Conservation (phyloP, 1,140 invertebrate genomes). For the Solenopsis invicta region DNA sequence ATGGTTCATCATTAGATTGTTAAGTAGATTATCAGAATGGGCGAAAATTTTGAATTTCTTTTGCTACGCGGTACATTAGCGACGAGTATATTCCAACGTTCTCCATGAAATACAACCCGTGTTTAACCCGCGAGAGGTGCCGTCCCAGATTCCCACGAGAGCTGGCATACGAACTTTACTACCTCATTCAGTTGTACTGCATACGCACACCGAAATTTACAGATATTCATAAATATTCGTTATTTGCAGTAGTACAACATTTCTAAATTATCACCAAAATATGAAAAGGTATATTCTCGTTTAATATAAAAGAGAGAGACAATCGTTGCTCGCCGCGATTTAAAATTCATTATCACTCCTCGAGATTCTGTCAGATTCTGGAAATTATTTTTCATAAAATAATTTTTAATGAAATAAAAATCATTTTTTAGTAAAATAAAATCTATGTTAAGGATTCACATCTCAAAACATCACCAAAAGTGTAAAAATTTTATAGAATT, state of each 20-base stretch:
- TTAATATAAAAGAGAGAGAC: neutral
- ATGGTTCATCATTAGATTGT: neutral
- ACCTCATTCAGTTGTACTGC: conserved; percentile 45
- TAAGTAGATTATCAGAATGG: neutral
- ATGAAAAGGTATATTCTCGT: neutral
- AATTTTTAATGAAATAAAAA: neutral
- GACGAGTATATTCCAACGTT: conserved; percentile 49
- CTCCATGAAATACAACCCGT: conserved; percentile 42
- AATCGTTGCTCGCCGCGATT: neutral
- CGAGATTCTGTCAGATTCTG: neutral
- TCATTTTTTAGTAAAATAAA: neutral
- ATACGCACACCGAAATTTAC: conserved; percentile 36
- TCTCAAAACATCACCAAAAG: no score
- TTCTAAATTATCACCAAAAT: conserved; percentile 27
- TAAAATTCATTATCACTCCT: conserved; percentile 3
- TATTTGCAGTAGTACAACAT: conserved; percentile 33
- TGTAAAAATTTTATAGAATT: no score
- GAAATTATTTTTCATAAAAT: neutral
- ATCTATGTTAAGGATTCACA: no score
- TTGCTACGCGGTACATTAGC: conserved; percentile 34
- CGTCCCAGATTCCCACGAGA: conserved; percentile 54
- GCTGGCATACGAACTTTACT: conserved; percentile 54
- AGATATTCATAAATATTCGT: conserved; percentile 61
- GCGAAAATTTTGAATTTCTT: conserved; percentile 30
- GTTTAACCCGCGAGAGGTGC: conserved; percentile 43